Percentiles rank a stretch among this genome's conserved stretches.
Conservation (phyloP, 2,888 invertebrate genomes). For the Bembecia ichneumoniformis region DNA sequence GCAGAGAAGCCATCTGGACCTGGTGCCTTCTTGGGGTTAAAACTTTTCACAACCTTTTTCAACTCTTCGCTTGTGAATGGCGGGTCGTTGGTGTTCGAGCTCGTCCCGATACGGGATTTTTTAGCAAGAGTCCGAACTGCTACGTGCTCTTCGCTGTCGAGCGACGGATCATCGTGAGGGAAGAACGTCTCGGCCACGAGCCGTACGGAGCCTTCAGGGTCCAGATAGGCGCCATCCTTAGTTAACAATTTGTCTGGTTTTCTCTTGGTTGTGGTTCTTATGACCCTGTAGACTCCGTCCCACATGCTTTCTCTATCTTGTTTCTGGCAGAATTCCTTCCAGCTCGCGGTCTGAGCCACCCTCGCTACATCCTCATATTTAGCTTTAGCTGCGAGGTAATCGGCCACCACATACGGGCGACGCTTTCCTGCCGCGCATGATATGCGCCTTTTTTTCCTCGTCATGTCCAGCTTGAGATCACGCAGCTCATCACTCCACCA, state of each 20-base stretch:
- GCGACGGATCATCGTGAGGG: not conserved
- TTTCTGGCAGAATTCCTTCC: too few species aligned
- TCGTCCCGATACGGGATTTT: not conserved
- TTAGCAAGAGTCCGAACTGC: not conserved
- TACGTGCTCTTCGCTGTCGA: not conserved
- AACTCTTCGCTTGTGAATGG: conserved; percentile 5
- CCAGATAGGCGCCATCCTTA: not conserved
- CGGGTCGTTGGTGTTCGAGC: not conserved
- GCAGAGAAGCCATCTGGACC: conserved; percentile 8
- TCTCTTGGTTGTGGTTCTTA: not conserved
- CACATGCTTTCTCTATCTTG: too few species aligned
- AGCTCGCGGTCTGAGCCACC: conserved; percentile 4
- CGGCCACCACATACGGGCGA: not conserved
- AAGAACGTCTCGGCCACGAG: not conserved
- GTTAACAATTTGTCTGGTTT: not conserved
- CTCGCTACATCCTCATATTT: too few species aligned
- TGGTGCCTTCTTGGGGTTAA: conserved; percentile 9
- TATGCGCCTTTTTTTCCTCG: not conserved
- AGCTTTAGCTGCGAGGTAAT: too few species aligned
- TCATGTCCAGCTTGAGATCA: too few species aligned
- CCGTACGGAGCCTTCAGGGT: not conserved
- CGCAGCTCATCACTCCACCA: too few species aligned
- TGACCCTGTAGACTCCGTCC: conserved; percentile 11
- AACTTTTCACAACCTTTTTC: not conserved
- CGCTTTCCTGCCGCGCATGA: not conserved